A percentile compares a stretch with the other conserved stretches of the same genome.
phyloP scores from a whole-genome alignment of 2,888 invertebrate genomes.

The Brachypalpus laphriformis region DNA sequence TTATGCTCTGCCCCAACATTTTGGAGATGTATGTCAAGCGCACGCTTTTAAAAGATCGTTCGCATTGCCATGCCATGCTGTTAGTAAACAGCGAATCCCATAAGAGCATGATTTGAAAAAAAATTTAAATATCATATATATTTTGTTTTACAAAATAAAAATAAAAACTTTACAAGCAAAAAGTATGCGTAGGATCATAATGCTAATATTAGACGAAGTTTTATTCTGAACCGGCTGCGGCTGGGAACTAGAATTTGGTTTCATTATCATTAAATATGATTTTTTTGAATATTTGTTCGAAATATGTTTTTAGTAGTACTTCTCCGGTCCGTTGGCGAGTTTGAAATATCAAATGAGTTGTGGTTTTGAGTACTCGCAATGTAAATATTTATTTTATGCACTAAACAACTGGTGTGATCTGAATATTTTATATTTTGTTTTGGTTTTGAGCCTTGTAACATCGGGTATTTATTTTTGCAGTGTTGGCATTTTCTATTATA shows the following conservation, averaged over 20 bases:
- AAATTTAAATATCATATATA: not conserved
- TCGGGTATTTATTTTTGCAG: not conserved
- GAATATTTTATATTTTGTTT: conserved; percentile 15
- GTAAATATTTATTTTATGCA: conserved; percentile 40
- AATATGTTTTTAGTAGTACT: conserved; percentile 44
- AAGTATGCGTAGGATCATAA: conserved; percentile 32
- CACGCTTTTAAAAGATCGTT: conserved; percentile 31
- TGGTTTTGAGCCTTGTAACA: not conserved
- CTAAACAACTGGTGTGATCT: not conserved
- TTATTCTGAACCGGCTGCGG: not conserved
- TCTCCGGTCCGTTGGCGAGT: conserved; percentile 44
- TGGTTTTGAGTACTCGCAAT: conserved; percentile 22
- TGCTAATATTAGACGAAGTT: conserved; percentile 52
- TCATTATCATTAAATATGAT: not conserved
- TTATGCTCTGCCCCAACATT: conserved; percentile 21
- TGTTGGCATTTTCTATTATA: not conserved
- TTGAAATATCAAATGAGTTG: conserved; percentile 29
- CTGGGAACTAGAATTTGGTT: conserved; percentile 1
- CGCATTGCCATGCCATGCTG: conserved; percentile 6
- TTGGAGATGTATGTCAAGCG: conserved; percentile 46
- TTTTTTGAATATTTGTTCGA: conserved; percentile 5
- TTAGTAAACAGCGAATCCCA: conserved; percentile 26
- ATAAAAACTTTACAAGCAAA: conserved; percentile 11
- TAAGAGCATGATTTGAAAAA: not conserved
- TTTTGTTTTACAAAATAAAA: conserved; percentile 33